Conservation (phyloP, 2,797 vertebrate genomes). For the Cheirogaleus major region DNA sequence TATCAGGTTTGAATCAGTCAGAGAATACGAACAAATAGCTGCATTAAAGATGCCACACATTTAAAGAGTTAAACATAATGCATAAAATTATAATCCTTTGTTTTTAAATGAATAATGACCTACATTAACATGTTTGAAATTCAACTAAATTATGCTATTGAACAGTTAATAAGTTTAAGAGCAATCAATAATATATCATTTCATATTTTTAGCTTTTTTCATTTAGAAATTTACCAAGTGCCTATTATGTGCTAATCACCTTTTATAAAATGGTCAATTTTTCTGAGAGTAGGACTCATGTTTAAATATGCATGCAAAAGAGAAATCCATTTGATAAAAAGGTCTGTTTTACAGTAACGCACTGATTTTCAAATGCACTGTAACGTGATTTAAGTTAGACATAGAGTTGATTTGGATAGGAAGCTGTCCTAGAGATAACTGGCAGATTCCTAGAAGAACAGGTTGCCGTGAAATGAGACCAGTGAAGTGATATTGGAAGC, state of each 20-base stretch:
- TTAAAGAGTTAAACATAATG: background rate
- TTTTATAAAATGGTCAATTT: background rate
- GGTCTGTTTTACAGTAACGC: background rate
- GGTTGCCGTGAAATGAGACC: background rate
- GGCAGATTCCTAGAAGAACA: background rate
- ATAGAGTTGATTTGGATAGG: background rate
- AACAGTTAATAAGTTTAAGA: background rate
- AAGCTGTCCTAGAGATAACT: background rate
- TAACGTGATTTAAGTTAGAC: background rate
- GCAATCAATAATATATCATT: background rate
- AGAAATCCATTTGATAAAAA: background rate
- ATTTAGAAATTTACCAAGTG: background rate
- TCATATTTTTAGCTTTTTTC: background rate
- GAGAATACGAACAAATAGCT: background rate
- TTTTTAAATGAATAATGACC: background rate
- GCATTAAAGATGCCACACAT: background rate
- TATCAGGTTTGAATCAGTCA: background rate
- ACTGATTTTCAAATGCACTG: background rate
- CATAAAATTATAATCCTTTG: background rate
- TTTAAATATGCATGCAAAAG: background rate
- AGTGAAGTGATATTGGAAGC: background rate
- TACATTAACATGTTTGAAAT: constrained; percentile 27
- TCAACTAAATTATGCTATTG: background rate
- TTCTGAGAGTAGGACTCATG: background rate
- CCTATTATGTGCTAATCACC: background rate